phyloP scores from a whole-genome alignment of 1,140 invertebrate genomes.

The Reticulitermes speratus region DNA sequence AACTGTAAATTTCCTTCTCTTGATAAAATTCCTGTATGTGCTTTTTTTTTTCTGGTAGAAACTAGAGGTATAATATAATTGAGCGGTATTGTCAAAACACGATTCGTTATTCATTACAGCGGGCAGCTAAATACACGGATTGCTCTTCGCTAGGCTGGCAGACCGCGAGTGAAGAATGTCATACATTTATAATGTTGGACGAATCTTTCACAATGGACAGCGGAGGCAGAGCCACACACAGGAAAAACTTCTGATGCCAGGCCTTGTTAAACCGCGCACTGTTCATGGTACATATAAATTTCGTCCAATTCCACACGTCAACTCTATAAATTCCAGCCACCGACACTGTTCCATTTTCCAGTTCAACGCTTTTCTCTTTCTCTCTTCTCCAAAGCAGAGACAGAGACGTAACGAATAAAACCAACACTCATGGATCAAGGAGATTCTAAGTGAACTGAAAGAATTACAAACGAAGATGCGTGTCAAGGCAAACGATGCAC shows the following conservation, averaged over 20 bases:
- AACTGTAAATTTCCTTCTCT: background rate
- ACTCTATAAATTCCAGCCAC: constrained; percentile 3
- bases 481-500: background rate
- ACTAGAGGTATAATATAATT: background rate
- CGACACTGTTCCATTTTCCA: constrained; percentile 1
- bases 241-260: background rate
- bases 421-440: background rate
- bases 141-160: background rate
- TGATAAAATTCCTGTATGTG: background rate
- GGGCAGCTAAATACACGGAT: background rate
- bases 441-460: background rate
- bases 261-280: background rate
- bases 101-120: constrained; percentile 12
- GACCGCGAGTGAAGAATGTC: background rate
- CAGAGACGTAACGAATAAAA: background rate
- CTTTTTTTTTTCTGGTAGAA: background rate
- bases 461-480: background rate
- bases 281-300: background rate
- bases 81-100: constrained; percentile 3
- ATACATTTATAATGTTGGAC: constrained; percentile 6
- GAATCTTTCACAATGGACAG: background rate
- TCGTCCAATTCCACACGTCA: constrained; percentile 12
- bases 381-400: background rate
- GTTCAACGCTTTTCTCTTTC: background rate
- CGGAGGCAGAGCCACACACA: background rate